phyloP scores from a whole-genome alignment of 1,140 invertebrate genomes.

The Oscheius sp. region DNA sequence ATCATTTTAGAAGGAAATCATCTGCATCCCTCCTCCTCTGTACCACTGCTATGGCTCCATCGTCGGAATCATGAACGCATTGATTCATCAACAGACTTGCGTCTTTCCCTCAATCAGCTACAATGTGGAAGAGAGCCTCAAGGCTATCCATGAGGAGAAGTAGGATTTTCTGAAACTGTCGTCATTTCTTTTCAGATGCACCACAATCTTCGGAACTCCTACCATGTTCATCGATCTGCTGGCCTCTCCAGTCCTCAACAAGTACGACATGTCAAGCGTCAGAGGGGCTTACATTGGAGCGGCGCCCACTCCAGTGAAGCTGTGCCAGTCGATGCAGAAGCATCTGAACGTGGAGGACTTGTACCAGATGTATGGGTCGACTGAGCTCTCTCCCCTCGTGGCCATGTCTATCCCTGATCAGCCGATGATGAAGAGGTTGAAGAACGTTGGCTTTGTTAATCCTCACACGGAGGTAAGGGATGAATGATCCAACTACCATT shows the following conservation, averaged over 20 bases:
- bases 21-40: conserved; percentile 76
- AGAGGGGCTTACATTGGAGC: conserved; percentile 69
- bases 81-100: conserved; percentile 70
- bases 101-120: conserved; percentile 72
- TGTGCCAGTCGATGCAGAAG: conserved; percentile 59
- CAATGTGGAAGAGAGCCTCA: conserved; percentile 70
- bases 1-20: conserved; percentile 34
- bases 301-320: conserved; percentile 71
- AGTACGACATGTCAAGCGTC: conserved; percentile 35
- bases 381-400: conserved; percentile 69
- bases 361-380: conserved; percentile 72
- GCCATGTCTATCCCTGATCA: conserved; percentile 65
- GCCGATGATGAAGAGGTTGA: conserved; percentile 68
- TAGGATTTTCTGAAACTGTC: conserved; percentile 60
- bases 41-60: conserved; percentile 86
- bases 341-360: conserved; percentile 35
- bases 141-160: conserved; percentile 72
- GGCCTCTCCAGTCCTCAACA: conserved; percentile 24
- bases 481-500: no score
- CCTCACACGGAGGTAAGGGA: conserved; percentile 76
- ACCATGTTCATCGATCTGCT: conserved; percentile 90
- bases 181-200: conserved; percentile 67
- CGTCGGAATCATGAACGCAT: conserved; percentile 68
- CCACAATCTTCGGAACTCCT: conserved; percentile 80
- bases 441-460: conserved; percentile 74